phyloP scores from a whole-genome alignment of 2,113 vertebrate genomes.

The Bujurquina vittata region DNA sequence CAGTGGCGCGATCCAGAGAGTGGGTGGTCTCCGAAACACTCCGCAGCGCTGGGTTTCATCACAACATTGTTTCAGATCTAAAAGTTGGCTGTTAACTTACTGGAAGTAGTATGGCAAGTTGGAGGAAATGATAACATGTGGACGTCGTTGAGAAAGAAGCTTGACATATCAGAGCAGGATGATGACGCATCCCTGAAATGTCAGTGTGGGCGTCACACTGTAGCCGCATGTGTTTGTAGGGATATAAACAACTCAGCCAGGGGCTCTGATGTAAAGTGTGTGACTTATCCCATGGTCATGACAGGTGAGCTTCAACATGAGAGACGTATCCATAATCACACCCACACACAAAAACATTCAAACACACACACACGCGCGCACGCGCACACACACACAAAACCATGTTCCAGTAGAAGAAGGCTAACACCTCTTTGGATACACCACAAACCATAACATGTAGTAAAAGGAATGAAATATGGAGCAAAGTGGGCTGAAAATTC shows the following conservation, averaged over 20 bases:
- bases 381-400: neutral
- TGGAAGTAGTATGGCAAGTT: slow-evolving; percentile 65
- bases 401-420: slow-evolving; percentile 19
- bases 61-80: slow-evolving; percentile 51
- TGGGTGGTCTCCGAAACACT: slow-evolving; percentile 74
- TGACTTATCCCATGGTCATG: slow-evolving; percentile 49
- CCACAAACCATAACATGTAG: slow-evolving; percentile 44
- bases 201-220: slow-evolving; percentile 53
- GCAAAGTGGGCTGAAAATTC: slow-evolving; percentile 52
- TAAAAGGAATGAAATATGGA: slow-evolving; percentile 34
- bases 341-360: slow-evolving; percentile 17
- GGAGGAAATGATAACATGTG: slow-evolving; percentile 65
- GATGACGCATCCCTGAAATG: slow-evolving; percentile 44
- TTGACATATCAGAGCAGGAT: slow-evolving; percentile 47
- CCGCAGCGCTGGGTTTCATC: slow-evolving; percentile 55
- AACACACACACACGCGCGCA: neutral
- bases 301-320: slow-evolving; percentile 50
- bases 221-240: slow-evolving; percentile 37
- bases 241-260: slow-evolving; percentile 56
- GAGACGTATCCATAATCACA: slow-evolving; percentile 19
- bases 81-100: slow-evolving; percentile 66
- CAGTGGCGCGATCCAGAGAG: slow-evolving; percentile 63
- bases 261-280: slow-evolving; percentile 48
- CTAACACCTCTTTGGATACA: slow-evolving; percentile 32
- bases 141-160: slow-evolving; percentile 55